Percentiles rank a stretch among this genome's conserved stretches.
Evolutionary conservation across 1,140 invertebrate genomes (phyloP).

Genomic region (Ips nitidus): DNA sequence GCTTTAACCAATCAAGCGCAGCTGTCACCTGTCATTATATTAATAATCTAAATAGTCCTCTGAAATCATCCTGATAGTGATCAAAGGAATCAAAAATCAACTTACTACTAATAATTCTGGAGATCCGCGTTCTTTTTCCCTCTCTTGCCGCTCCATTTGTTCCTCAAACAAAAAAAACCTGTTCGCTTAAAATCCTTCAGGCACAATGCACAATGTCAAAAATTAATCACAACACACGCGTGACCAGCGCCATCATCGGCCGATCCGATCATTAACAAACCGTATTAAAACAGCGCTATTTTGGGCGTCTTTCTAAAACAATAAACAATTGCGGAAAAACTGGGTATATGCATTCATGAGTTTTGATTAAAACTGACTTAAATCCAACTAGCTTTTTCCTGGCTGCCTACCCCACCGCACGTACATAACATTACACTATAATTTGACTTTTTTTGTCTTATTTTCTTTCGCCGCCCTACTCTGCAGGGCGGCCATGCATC

Average conservation of each 20-base stretch:
- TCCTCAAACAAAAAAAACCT: conserved; percentile 44
- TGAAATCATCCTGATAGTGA: no score
- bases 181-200: conserved; percentile 25
- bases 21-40: no score
- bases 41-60: no score
- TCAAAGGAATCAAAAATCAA: not conserved
- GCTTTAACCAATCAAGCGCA: no score
- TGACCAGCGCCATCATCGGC: conserved; percentile 27
- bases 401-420: conserved; percentile 50
- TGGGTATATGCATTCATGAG: conserved; percentile 49
- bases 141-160: conserved; percentile 51
- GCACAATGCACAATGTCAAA: conserved; percentile 34
- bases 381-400: conserved; percentile 50
- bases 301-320: no score
- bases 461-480: conserved; percentile 52
- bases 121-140: conserved; percentile 51
- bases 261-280: conserved; percentile 9
- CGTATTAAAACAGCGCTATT: not conserved
- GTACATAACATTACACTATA: conserved; percentile 53
- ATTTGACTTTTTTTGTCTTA: conserved; percentile 53
- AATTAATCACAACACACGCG: conserved; percentile 39
- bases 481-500: conserved; percentile 54
- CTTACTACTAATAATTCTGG: conserved; percentile 51
- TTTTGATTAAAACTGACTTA: conserved; percentile 55
- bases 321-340: conserved; percentile 21